Conservation (phyloP, 2,797 vertebrate species). For the Neopelma chrysocephalum region DNA sequence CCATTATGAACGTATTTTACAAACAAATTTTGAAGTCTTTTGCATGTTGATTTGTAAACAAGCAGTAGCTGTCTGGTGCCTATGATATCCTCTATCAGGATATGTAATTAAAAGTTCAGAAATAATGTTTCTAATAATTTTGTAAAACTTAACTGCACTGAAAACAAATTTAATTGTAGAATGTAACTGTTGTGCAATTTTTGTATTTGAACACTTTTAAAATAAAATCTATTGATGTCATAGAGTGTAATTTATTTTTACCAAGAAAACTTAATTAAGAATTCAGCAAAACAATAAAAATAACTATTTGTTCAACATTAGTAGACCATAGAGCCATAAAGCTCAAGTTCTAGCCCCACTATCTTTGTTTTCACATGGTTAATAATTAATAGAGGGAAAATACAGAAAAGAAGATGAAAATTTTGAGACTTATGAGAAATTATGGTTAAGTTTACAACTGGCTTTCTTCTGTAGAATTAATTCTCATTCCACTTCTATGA, state of each 20-base stretch:
- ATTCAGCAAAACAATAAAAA: slow-evolving; percentile 53
- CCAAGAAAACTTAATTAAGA: slow-evolving; percentile 45
- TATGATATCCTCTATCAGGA: not conserved
- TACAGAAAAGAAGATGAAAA: not conserved
- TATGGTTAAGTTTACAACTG: not conserved
- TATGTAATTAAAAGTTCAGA: not conserved
- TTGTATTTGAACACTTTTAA: not conserved
- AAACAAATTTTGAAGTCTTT: not conserved
- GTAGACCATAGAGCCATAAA: not conserved
- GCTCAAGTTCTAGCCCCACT: not conserved
- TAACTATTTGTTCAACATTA: not conserved
- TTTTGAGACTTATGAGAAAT: not conserved
- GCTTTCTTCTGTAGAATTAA: not conserved
- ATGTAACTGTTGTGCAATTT: not conserved
- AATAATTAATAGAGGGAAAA: not conserved
- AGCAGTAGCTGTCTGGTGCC: not conserved
- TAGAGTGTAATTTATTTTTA: slow-evolving; percentile 52
- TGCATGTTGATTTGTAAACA: not conserved
- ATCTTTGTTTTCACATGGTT: not conserved
- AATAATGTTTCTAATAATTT: not conserved
- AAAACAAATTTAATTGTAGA: not conserved
- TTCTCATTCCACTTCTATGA: not conserved
- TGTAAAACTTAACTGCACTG: not conserved
- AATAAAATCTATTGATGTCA: not conserved
- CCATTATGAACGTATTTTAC: not conserved